phyloP scores from a whole-genome alignment of 2,888 invertebrate genomes.

The Drosophila ezoana region DNA sequence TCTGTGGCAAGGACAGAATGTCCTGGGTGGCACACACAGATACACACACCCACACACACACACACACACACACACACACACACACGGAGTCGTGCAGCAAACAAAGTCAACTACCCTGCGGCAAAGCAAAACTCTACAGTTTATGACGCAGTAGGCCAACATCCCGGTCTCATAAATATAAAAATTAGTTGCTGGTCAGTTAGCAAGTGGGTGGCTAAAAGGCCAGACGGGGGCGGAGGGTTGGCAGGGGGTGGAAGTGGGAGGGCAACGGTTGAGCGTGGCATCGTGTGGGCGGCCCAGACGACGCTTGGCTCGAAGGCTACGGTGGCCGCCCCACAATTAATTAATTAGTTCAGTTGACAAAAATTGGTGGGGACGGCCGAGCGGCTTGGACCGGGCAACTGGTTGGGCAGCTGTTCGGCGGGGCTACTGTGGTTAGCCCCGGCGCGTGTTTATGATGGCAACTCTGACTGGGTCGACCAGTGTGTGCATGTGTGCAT shows the following conservation, averaged over 20 bases:
- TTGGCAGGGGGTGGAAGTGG: neutral
- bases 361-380: conserved; percentile 81
- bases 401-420: conserved; percentile 7
- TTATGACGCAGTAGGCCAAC: conserved; percentile 79
- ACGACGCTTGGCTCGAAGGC: conserved; percentile 48
- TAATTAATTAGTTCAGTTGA: conserved; percentile 83
- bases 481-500: conserved; percentile 7
- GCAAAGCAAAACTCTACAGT: conserved; percentile 69
- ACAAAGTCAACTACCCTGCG: conserved; percentile 44
- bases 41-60: neutral
- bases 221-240: neutral
- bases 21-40: conserved; percentile 12
- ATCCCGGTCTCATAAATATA: conserved; percentile 79
- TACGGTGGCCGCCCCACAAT: conserved; percentile 76
- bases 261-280: conserved; percentile 26
- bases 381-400: conserved; percentile 20
- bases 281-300: conserved; percentile 25
- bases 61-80: conserved; percentile 52
- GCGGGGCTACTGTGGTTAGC: conserved; percentile 44
- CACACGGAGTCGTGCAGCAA: conserved; percentile 50
- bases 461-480: conserved; percentile 48
- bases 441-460: conserved; percentile 67
- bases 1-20: conserved; percentile 55
- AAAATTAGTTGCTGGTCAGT: conserved; percentile 84
- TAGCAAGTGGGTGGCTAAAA: conserved; percentile 66